Evolutionary conservation across 1,140 invertebrate genomes (phyloP).

Genomic region (Drosophila ananassae): DNA sequence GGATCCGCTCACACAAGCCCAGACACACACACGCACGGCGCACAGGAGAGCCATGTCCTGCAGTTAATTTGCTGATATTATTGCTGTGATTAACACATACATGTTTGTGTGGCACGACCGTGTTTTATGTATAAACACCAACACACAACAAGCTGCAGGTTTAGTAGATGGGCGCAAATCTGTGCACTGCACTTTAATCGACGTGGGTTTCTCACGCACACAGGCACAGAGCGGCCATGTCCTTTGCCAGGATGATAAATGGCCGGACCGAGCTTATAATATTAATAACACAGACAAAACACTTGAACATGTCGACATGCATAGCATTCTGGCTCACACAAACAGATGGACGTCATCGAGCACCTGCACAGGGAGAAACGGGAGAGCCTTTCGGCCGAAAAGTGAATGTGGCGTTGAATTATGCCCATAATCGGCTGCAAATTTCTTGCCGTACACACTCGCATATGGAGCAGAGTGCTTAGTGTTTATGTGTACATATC

Average conservation of each 20-base stretch:
- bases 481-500: slow-evolving; percentile 55
- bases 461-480: slow-evolving; percentile 29
- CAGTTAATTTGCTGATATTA: slow-evolving; percentile 80
- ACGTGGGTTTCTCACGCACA: slow-evolving; percentile 22
- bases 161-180: slow-evolving; percentile 45
- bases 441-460: slow-evolving; percentile 8
- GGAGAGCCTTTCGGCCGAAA: background rate
- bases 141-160: slow-evolving; percentile 6
- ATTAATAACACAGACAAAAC: slow-evolving; percentile 82
- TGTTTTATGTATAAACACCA: slow-evolving; percentile 71
- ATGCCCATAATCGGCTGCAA: background rate
- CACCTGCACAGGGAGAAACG: background rate
- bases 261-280: slow-evolving; percentile 74
- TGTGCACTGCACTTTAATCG: slow-evolving; percentile 54
- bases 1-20: slow-evolving; percentile 16
- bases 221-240: slow-evolving; percentile 16
- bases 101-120: slow-evolving; percentile 70
- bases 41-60: slow-evolving; percentile 37
- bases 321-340: slow-evolving; percentile 65
- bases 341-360: slow-evolving; percentile 21
- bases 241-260: slow-evolving; percentile 74
- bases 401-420: too few relatives aligned
- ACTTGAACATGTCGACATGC: slow-evolving; percentile 79
- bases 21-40: too few relatives aligned
- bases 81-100: slow-evolving; percentile 82